These are phyloP conservation scores for Hyles euphorbiae DNA, from an alignment of 1,140 invertebrate species.

Conservation along the genomic window DNA sequence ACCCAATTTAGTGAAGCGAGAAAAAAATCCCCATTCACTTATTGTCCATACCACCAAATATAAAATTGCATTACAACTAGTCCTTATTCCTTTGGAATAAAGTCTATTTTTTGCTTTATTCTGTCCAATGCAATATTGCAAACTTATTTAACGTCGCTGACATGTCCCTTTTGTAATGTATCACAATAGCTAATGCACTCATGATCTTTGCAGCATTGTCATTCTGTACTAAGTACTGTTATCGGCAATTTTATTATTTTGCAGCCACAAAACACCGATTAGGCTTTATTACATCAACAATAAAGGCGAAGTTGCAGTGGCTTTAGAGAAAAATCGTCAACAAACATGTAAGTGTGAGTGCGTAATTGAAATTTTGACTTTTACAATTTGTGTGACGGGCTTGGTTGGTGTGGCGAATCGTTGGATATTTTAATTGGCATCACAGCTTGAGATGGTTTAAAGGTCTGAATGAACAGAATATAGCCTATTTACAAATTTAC, in stretches of 20 bases:
- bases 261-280: neutral
- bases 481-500: too few relatives aligned
- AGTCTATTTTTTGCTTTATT: neutral
- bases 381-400: constrained; percentile 60
- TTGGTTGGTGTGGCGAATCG: constrained; percentile 46
- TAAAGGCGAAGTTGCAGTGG: neutral
- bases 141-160: constrained; percentile 1
- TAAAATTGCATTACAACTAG: constrained; percentile 32
- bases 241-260: constrained; percentile 1
- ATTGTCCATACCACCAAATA: constrained; percentile 40
- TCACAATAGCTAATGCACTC: constrained; percentile 64
- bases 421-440: constrained; percentile 36
- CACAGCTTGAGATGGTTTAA: constrained; percentile 25
- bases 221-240: constrained; percentile 33
- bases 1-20: constrained; percentile 54
- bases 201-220: constrained; percentile 62
- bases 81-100: neutral
- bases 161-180: constrained; percentile 31
- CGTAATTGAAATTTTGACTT: constrained; percentile 71
- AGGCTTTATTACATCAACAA: neutral
- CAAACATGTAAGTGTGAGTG: constrained; percentile 21
- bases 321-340: constrained; percentile 2
- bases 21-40: constrained; percentile 19
- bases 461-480: too few relatives aligned
- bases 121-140: neutral